Evolutionary conservation across 2,113 vertebrate genomes (phyloP).

Genomic region (Butorides virescens): DNA sequence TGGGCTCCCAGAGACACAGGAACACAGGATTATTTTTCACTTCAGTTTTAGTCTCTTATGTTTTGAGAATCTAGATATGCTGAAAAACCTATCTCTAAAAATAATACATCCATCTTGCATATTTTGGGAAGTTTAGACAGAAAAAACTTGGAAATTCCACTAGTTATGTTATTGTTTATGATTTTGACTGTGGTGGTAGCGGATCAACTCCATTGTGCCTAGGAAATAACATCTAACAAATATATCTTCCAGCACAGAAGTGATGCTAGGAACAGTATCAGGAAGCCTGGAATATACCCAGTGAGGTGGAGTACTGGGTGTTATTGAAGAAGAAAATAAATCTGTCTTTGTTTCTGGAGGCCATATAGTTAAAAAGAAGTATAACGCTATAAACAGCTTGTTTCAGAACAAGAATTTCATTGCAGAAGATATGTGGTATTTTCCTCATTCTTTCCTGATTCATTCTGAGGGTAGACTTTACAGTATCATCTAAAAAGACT

Average conservation of each 20-base stretch:
- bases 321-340: slow-evolving; percentile 1
- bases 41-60: background rate
- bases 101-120: background rate
- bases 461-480: slow-evolving; percentile 8
- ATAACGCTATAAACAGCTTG: background rate
- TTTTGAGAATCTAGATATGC: background rate
- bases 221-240: background rate
- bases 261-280: background rate
- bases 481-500: background rate
- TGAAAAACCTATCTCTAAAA: background rate
- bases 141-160: background rate
- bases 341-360: background rate
- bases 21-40: background rate
- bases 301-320: background rate
- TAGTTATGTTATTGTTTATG: background rate
- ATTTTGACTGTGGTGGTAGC: background rate
- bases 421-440: background rate
- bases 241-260: background rate
- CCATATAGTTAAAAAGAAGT: background rate
- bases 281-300: background rate
- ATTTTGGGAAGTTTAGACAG: background rate
- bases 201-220: background rate
- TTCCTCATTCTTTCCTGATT: slow-evolving; percentile 7
- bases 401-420: background rate
- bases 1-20: fast-evolving